phyloP scores from a whole-genome alignment of 2,113 vertebrate species.

The Butastur rufipennis region DNA sequence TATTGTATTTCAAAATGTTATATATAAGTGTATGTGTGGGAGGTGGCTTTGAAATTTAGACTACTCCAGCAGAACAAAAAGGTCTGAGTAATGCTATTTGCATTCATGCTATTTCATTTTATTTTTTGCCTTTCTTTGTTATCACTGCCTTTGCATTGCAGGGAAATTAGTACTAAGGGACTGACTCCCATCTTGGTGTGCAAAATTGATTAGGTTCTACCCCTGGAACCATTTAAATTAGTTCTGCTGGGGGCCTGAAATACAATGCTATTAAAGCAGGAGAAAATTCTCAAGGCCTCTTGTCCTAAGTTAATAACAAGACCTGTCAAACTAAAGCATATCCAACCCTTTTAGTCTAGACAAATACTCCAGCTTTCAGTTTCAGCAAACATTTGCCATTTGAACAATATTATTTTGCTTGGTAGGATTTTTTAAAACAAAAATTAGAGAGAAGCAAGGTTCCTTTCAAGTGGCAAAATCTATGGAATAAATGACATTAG shows the following conservation, averaged over 20 bases:
- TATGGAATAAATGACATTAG: background rate
- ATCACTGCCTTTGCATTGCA: background rate
- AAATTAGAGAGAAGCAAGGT: background rate
- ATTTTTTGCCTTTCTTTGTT: background rate
- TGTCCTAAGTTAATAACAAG: background rate
- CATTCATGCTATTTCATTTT: background rate
- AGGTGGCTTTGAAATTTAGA: slow-evolving; percentile 37
- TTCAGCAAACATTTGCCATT: background rate
- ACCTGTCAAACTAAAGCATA: background rate
- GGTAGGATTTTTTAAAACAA: background rate
- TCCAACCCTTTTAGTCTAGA: background rate
- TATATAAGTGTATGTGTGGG: background rate
- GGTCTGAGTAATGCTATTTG: slow-evolving; percentile 16
- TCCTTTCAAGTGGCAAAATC: background rate
- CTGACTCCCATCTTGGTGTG: background rate
- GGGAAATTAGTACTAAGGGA: background rate
- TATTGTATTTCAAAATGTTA: slow-evolving; percentile 44
- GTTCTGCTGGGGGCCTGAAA: background rate
- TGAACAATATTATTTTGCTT: background rate
- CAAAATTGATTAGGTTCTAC: background rate
- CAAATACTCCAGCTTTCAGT: background rate
- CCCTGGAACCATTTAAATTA: background rate
- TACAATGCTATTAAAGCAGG: background rate
- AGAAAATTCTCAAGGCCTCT: background rate
- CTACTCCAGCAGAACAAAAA: slow-evolving; percentile 17